These are phyloP conservation scores for Telenomus remus DNA, from an alignment of 1,140 invertebrate genomes.

Conservation along the genomic window DNA sequence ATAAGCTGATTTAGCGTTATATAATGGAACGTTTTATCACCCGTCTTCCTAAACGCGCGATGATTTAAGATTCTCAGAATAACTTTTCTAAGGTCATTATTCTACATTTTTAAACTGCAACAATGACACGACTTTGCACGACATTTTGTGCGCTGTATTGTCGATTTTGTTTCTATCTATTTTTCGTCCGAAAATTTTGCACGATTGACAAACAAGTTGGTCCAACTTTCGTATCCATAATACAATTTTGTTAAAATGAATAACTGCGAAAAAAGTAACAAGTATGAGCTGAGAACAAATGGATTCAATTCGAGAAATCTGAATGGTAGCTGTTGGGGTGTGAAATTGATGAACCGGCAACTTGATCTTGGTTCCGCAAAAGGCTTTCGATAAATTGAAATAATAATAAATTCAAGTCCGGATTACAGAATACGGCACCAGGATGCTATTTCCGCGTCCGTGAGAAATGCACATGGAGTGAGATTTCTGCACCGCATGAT, in stretches of 20 bases:
- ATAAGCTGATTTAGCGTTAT: neutral
- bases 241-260: no score
- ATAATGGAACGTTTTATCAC: neutral
- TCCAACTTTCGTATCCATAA: no score
- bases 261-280: no score
- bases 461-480: conserved; percentile 61
- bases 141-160: no score
- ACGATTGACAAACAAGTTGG: no score
- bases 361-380: conserved; percentile 15
- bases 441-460: conserved; percentile 60
- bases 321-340: neutral
- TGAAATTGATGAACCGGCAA: conserved; percentile 29
- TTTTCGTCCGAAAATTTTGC: no score
- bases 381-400: conserved; percentile 38
- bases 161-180: no score
- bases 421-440: conserved; percentile 37
- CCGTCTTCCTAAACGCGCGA: neutral
- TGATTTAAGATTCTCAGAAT: neutral
- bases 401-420: conserved; percentile 52
- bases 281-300: neutral
- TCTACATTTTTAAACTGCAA: no score
- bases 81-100: neutral
- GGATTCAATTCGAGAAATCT: neutral
- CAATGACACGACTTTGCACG: no score
- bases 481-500: conserved; percentile 60